Conservation (phyloP, 2,113 vertebrate species). For the Takifugu bimaculatus region DNA sequence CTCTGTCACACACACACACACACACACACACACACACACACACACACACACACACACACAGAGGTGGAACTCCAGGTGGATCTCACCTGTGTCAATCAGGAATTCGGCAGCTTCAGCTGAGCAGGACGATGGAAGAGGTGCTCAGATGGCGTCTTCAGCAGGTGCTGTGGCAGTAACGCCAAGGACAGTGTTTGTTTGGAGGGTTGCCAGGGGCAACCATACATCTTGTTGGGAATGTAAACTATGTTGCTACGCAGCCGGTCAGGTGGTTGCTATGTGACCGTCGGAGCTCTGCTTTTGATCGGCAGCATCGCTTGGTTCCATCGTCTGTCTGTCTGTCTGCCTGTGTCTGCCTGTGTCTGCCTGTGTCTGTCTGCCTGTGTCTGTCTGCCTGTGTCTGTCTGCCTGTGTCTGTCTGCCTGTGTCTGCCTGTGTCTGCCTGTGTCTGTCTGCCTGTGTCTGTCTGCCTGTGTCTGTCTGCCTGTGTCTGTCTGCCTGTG, state of each 20-base stretch:
- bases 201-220: slow-evolving; percentile 1
- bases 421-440: background rate
- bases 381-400: background rate
- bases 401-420: background rate
- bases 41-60: too few species aligned
- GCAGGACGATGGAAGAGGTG: background rate
- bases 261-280: slow-evolving; percentile 26
- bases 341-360: background rate
- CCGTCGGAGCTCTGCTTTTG: background rate
- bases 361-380: slow-evolving; percentile 1
- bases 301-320: background rate
- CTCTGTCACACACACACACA: too few species aligned
- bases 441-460: background rate
- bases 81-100: too few species aligned
- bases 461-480: background rate
- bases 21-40: too few species aligned
- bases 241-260: slow-evolving; percentile 10
- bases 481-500: background rate
- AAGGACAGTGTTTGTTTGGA: slow-evolving; percentile 5
- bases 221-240: slow-evolving; percentile 28
- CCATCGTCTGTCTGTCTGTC: background rate
- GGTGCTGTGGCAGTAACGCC: background rate
- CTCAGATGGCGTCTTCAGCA: background rate
- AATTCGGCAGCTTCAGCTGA: too few species aligned
- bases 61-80: too few species aligned